Evolutionary conservation across 2,888 invertebrate genomes (phyloP).

Genomic region (Ophion obscuratus): DNA sequence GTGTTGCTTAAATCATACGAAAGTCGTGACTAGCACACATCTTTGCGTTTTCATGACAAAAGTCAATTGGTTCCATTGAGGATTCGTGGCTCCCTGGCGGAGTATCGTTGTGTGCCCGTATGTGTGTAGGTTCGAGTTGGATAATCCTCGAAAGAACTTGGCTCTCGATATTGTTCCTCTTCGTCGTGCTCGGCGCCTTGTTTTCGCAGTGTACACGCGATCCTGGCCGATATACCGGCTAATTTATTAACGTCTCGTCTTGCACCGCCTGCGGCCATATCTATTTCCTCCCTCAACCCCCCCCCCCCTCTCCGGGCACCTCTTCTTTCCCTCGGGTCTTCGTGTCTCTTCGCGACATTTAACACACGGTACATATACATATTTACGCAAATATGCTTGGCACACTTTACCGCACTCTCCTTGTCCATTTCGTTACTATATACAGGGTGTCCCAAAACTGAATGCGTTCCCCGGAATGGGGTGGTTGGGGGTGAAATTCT

Average conservation of each 20-base stretch:
- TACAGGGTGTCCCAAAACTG: too few relatives aligned
- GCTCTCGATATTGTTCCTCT: conserved; percentile 8
- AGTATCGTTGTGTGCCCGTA: background rate
- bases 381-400: background rate
- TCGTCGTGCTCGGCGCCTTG: background rate
- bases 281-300: background rate
- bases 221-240: conserved; percentile 23
- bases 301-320: background rate
- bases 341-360: background rate
- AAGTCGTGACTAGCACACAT: too few relatives aligned
- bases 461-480: too few relatives aligned
- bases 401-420: background rate
- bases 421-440: background rate
- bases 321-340: background rate
- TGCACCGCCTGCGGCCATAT: conserved; percentile 17
- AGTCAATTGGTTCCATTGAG: background rate
- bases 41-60: background rate
- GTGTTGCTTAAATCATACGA: background rate
- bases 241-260: conserved; percentile 60
- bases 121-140: background rate
- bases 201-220: conserved; percentile 42
- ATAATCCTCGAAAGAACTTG: background rate
- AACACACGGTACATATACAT: background rate
- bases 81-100: background rate
- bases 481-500: too few relatives aligned